Evolutionary conservation across 2,797 vertebrate species (phyloP), one percentile per base, ranked within the genome.

Genomic region (Knipowitschia caucasica): DNA sequence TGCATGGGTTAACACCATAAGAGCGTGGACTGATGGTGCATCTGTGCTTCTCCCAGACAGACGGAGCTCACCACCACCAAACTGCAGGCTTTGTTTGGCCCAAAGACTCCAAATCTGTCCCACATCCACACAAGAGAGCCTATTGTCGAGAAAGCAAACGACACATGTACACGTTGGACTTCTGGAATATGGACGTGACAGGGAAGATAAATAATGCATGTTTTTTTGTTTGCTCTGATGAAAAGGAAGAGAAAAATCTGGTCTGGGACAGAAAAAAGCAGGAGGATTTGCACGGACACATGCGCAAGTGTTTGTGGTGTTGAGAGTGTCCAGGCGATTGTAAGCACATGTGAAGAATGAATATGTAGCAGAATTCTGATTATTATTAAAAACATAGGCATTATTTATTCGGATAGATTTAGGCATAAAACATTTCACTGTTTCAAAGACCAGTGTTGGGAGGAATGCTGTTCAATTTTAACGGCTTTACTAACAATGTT

Each of bases 1-100:
- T 75, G n/a, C n/a, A n/a, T n/a, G 80, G 83, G 87, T 88, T 88
- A 85, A 87, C 87, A 80, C 78, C 73, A 86, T 80, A 88, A 88
- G 81, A 86, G 53, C 46, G 69, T 75, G 73, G 78, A 76, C 64
- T 74, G 73, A 77, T 61, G 62, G 80, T 82, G 79, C 86, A 90
- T 90, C 87, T 87, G 86, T 86, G 86, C 72, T 71, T 69, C 75
- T 67, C 17, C 2, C 71, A 79, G 68, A 53, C 59, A 71, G 86
- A 86, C 67, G 80, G 73, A 71, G 60, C 55, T 54, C 51, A 56
- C 50, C 62, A 73, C 49, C 67, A 73, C 70, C 52, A 74, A 79
- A 61, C 83, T 59, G 71, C 62, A 82, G 17, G 45, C 45, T 47
- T 20, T 46, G 44, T 30, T 46, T 15, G 26, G 24, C n/a, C 36